Conservation (phyloP, 2,797 vertebrate genomes). For the Myotis vivesi region DNA sequence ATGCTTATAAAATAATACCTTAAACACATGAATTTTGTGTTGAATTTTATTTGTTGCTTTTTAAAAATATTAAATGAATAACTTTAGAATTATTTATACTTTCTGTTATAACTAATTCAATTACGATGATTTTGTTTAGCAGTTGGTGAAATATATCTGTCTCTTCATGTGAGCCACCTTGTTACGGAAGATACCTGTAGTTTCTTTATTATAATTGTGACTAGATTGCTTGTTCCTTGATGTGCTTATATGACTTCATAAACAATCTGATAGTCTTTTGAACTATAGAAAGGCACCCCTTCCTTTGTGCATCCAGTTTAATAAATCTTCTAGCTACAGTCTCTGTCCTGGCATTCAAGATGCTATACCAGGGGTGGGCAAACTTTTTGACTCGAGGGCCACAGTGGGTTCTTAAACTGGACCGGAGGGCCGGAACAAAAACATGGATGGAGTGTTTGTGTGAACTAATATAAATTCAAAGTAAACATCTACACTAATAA, state of each 20-base stretch:
- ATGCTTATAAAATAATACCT: background rate
- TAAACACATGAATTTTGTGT: background rate
- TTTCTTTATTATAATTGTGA: constrained; percentile 88
- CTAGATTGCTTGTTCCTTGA: constrained; percentile 87
- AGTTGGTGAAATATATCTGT: constrained; percentile 87
- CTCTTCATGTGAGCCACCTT: constrained; percentile 90
- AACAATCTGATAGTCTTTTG: constrained; percentile 87
- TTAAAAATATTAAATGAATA: constrained; percentile 76
- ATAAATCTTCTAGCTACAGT: constrained; percentile 84
- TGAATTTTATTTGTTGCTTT: background rate
- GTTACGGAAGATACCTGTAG: constrained; percentile 88
- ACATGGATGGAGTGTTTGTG: no score
- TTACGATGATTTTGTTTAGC: constrained; percentile 81
- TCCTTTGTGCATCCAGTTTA: constrained; percentile 80
- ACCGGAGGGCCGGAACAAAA: no score
- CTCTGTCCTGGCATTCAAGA: constrained; percentile 84
- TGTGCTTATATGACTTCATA: constrained; percentile 88
- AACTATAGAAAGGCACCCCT: constrained; percentile 81
- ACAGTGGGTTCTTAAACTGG: no score
- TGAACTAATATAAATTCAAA: no score
- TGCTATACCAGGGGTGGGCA: no score
- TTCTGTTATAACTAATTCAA: constrained; percentile 68
- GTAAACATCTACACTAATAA: no score
- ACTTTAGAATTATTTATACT: constrained; percentile 51
- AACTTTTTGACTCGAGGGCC: no score